Conservation (phyloP, 2,113 vertebrate species). For the Ibidorhyncha struthersii region DNA sequence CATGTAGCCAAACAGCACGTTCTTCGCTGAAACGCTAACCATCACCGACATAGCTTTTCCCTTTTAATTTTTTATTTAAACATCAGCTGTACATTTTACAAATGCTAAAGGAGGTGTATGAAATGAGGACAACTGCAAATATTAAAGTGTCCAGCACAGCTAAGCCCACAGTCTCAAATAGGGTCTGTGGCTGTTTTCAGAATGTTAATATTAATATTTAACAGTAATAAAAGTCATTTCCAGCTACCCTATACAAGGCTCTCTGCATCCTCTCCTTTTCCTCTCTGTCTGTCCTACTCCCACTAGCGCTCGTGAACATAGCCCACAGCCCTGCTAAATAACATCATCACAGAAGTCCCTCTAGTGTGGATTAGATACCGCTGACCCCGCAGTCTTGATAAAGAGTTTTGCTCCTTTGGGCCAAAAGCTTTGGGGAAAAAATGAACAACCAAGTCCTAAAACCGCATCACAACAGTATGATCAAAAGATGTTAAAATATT, state of each 20-base stretch:
- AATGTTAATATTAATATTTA: neutral
- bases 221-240: neutral
- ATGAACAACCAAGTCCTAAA: neutral
- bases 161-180: neutral
- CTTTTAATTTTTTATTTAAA: neutral
- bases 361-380: fast-evolving
- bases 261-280: neutral
- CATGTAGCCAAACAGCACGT: neutral
- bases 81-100: neutral
- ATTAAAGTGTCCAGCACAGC: neutral
- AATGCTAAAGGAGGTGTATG: neutral
- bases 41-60: neutral
- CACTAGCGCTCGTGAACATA: neutral
- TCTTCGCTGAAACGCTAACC: neutral
- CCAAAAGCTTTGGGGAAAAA: neutral
- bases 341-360: neutral
- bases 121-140: neutral
- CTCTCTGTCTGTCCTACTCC: neutral
- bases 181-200: neutral
- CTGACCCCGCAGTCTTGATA: neutral
- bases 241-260: neutral
- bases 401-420: neutral
- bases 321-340: neutral
- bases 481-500: neutral
- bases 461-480: neutral